Base-by-base conservation (phyloP, 1,140 invertebrate genomes). In the Drosophila kanapiae region DNA sequence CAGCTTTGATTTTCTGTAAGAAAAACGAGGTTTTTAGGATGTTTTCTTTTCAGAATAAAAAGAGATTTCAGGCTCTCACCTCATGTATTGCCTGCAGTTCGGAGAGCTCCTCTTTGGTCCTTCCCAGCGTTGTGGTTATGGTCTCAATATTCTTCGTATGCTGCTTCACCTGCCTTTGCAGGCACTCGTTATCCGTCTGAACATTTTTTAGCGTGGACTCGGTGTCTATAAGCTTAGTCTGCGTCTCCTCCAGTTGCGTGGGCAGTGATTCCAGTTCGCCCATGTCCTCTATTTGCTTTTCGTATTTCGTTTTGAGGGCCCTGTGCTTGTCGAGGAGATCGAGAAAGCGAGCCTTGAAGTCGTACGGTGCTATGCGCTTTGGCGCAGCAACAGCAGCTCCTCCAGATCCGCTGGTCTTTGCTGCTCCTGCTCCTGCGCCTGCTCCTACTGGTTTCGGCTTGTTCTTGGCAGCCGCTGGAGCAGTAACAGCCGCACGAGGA, bases 261-360 rank as follows among this genome's bases (percentile, higher is more conserved):
- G 92, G 92, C 27, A 94, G 47, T 9, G 67, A 76, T 40, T 92
- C 85, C 7, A 94, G 67, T 67, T 94, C 90, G 6, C 64, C 56
- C 84, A 95, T 93, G 65, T 94, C 93, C 38, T 94, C 93, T 82
- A 94, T 93, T 11, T 95, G 91, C 33, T 94, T 93, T 67, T 85
- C 94, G 75, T 93, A 93, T 77, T 95, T 94, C 27, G 84, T 81
- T 72, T 93, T 94, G 6, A 95, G 82, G 13, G 91, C 91, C 76
- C 94, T 94, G 75, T 94, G 94, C 76, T 95, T 95, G 75, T 95
- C 94, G 40, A 94, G 91, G 33, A 95, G 91, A 70, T 95, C 94
- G 90, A 94, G 93, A 79, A 94, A 95, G 40, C 94, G 93, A 11
- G 94, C 94, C 81, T 95, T 95, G 75, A 93, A 95, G 78, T 95